Base-by-base conservation (phyloP, 2,113 vertebrate genomes). In the Saccopteryx bilineata region DNA sequence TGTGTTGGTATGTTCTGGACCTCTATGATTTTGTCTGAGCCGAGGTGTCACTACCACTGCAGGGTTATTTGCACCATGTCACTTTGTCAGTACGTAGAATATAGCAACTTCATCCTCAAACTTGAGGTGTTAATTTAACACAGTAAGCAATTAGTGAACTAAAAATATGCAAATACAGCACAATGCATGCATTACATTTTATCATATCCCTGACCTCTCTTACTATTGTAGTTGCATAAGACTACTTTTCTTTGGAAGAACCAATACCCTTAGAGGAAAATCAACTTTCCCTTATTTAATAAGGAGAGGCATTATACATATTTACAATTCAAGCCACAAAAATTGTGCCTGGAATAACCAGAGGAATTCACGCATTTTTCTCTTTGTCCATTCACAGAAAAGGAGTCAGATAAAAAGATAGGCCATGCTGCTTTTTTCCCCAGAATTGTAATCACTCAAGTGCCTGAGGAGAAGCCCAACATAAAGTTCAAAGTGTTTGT, bases 401-500 rank as follows among this genome's bases (percentile, higher is more conserved):
- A 60, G 56, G 7, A 79, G 56, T 28, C 69, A 76, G 69, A 58
- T 52, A 14, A 63, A 26, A 61, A 28, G 58, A 89, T 60, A 28
- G 79, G 21, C 26, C 50, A 13, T 26, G 14, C 14, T 92, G 48
- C 52, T 91, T 75, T 48, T 66, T 85, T 87, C 56, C 80, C 80
- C 5, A 56, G 60, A 82, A 11, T 7, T 60, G 39, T 14, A 65
- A 33, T 54, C 28, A 31, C 79, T 82, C 60, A 18, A n/a, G 54
- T 17, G 66, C 83, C 46, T 31, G 48, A 81, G 87, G 72, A 78
- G 68, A 87, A 87, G 92, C 28, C 66, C 39, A 65, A 31, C 21
- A 75, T 81, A 72, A 9, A 54, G 81, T 78, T 72, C 68, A 76
- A 94, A 94, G 81, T 54, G 66, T 71, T 21, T 28, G 56, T 31